Percentiles rank a stretch among this genome's conserved stretches.
These are phyloP conservation scores for Sinopyrophorus schimmeli DNA, from an alignment of 2,888 invertebrate species.

Conservation along the genomic window DNA sequence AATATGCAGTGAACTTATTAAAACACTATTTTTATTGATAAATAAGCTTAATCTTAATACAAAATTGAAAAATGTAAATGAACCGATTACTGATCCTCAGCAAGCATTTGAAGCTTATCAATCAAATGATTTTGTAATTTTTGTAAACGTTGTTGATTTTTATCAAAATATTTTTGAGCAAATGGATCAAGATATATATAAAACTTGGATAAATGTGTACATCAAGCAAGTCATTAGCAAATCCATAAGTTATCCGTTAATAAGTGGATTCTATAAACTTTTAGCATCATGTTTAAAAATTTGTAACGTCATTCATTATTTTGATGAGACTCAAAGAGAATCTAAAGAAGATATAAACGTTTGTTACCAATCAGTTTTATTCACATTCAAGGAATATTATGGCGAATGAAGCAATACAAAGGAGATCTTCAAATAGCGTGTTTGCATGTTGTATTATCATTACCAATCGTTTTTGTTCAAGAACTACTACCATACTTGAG, in stretches of 20 bases:
- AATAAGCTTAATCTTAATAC: slow-evolving; percentile 59
- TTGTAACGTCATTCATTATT: slow-evolving; percentile 55
- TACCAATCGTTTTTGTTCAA: slow-evolving; percentile 60
- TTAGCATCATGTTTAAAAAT: slow-evolving; percentile 56
- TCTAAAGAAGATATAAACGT: slow-evolving; percentile 41
- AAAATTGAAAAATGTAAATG: slow-evolving; percentile 44
- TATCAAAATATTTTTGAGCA: slow-evolving; percentile 60
- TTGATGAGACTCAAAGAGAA: slow-evolving; percentile 40
- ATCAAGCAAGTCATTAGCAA: slow-evolving; percentile 59
- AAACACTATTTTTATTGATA: slow-evolving; percentile 54
- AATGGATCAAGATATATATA: slow-evolving; percentile 53
- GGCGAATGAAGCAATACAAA: slow-evolving; percentile 58
- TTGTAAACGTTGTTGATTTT: slow-evolving; percentile 68
- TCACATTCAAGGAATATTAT: slow-evolving; percentile 49
- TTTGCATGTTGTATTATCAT: slow-evolving; percentile 61
- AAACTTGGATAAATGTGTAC: slow-evolving; percentile 59
- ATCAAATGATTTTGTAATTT: slow-evolving; percentile 65
- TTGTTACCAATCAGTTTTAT: slow-evolving; percentile 39
- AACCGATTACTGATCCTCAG: slow-evolving; percentile 47
- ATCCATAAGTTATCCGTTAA: slow-evolving; percentile 61
- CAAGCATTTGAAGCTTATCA: slow-evolving; percentile 55
- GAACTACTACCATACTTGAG: slow-evolving; percentile 51
- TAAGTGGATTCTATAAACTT: slow-evolving; percentile 72
- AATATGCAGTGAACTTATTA: slow-evolving; percentile 56
- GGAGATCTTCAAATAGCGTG: slow-evolving; percentile 66